Evolutionary conservation across 2,888 invertebrate genomes (phyloP), one percentile per base, ranked within the genome.

Genomic region (Baronia brevicornis): DNA sequence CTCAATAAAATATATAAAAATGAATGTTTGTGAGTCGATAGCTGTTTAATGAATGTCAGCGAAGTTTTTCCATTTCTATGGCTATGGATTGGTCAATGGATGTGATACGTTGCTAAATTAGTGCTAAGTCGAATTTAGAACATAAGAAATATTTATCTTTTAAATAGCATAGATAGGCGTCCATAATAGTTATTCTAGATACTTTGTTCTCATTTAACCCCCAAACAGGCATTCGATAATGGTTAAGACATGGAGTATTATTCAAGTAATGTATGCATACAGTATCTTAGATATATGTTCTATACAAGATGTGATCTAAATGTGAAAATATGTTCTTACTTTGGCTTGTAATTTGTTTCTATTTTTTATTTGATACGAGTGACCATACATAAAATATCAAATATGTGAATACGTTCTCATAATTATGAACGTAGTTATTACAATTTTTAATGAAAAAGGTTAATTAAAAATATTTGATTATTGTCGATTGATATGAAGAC

Each of bases 121-220:
- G 64, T 48, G 36, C 47, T 75, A 78, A 73, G 69, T 63, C 53
- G 62, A 63, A 57, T 62, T 57, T 72, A 75, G 71, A 50, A 50
- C 57, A 54, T 74, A 79, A 62, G 74, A 61, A 71, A 65, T 82
- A 82, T 82, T 82, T 82, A 82, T 82, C 80, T 70, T 71, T 67
- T 73, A 72, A 67, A 54, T 63, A 63, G 62, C 38, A 54, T 79
- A 79, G 74, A 72, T 79, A 78, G 77, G 69, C 51, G 60, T 64
- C 71, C 65, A 57, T 72, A 70, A 67, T 54, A 46, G 47, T 48
- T 60, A 67, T 65, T 52, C 58, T 74, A 73, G 68, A 53, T 51
- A 55, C 41, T 56, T 60, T 60, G 61, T 67, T 72, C 61, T 62
- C 63, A 67, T 70, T 62, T 69, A 72, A 60, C 56, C 62, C 41